phyloP scores from a whole-genome alignment of 2,113 vertebrate species.

The Dasyprocta punctata region DNA sequence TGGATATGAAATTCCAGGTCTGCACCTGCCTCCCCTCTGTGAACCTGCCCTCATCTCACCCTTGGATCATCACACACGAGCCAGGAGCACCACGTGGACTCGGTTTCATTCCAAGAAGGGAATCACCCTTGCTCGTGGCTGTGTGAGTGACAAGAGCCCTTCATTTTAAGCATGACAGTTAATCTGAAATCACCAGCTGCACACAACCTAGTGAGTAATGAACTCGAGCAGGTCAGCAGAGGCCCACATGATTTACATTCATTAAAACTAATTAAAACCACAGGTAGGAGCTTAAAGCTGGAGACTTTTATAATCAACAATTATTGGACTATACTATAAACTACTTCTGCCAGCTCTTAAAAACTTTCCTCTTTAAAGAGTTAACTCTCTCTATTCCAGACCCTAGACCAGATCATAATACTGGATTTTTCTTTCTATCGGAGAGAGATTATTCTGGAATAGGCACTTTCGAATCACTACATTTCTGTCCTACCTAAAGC shows the following conservation, averaged over 20 bases:
- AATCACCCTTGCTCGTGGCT: not conserved
- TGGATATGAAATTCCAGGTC: not conserved
- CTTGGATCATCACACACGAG: not conserved
- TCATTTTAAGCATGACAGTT: constrained; percentile 52
- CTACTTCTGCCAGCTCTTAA: constrained; percentile 49
- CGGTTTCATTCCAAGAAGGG: constrained; percentile 17
- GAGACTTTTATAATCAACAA: constrained; percentile 67
- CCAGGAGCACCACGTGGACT: not conserved
- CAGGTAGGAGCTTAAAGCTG: constrained; percentile 58
- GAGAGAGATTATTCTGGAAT: constrained; percentile 10
- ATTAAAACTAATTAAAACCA: constrained; percentile 79
- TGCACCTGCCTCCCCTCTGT: not conserved
- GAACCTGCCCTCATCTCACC: not conserved
- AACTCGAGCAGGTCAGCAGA: constrained; percentile 51
- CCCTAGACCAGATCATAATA: not conserved
- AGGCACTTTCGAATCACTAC: not conserved
- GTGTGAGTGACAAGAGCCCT: constrained; percentile 34
- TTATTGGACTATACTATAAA: constrained; percentile 56
- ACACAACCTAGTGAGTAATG: constrained; percentile 67
- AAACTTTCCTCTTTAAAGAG: constrained; percentile 6
- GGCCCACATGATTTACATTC: constrained; percentile 61
- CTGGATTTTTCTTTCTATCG: constrained; percentile 3
- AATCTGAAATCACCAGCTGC: constrained; percentile 62
- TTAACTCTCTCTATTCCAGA: constrained; percentile 57
- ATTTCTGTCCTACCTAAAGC: not conserved